A percentile compares a stretch with the other conserved stretches of the same genome.
phyloP scores from a whole-genome alignment of 2,888 invertebrate genomes.

The Lomographa bimaculata region DNA sequence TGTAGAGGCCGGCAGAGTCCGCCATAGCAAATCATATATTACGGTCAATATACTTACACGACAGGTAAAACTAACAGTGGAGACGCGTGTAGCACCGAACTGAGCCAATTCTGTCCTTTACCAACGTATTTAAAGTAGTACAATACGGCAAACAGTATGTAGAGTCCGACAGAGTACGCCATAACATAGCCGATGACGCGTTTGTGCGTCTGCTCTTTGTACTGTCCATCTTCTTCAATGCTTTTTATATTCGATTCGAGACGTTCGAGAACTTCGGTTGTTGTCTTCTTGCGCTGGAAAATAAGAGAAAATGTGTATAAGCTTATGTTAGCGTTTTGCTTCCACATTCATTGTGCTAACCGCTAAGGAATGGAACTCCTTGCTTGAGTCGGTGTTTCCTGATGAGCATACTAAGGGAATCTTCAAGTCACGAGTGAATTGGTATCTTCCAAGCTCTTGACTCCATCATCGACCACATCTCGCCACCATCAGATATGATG shows the following conservation, averaged over 20 bases:
- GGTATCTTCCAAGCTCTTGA: no score
- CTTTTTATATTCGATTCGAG: conserved; percentile 91
- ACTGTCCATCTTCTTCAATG: conserved; percentile 91
- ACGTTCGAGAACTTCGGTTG: conserved; percentile 84
- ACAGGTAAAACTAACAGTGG: conserved; percentile 92
- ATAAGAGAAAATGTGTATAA: conserved; percentile 2
- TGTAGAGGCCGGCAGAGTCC: conserved; percentile 87
- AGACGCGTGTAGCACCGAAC: conserved; percentile 89
- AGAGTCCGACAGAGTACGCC: conserved; percentile 87
- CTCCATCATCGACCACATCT: no score
- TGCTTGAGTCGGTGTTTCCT: no score
- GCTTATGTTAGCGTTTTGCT: no score
- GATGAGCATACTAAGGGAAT: no score
- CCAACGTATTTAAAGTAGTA: conserved; percentile 93
- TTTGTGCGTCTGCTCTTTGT: conserved; percentile 92
- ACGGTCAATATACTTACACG: conserved; percentile 92
- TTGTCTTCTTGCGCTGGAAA: conserved; percentile 75
- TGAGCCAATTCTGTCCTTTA: conserved; percentile 87
- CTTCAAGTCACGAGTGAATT: no score
- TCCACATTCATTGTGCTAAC: no score
- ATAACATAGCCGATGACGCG: conserved; percentile 91
- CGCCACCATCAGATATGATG: no score
- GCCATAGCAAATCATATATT: no score
- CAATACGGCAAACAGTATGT: conserved; percentile 87
- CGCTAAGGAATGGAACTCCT: no score